phyloP scores from a whole-genome alignment of 2,888 invertebrate genomes.

The Scotopteryx bipunctaria region DNA sequence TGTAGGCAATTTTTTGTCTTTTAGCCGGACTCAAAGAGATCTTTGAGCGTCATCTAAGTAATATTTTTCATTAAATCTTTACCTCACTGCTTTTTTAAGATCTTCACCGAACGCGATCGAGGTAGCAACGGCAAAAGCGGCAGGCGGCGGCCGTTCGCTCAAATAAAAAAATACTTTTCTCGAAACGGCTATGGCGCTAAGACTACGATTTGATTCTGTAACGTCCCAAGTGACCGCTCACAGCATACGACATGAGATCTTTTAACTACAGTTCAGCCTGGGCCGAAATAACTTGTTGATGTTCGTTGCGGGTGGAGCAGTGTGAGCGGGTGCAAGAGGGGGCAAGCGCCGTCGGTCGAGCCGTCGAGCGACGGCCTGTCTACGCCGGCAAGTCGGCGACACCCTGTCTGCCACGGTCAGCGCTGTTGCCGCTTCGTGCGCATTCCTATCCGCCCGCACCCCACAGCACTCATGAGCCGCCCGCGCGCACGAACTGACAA shows the following conservation, averaged over 20 bases:
- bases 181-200: conserved; percentile 82
- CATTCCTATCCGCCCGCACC: conserved; percentile 82
- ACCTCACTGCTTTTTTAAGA: conserved; percentile 62
- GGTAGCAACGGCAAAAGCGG: conserved; percentile 66
- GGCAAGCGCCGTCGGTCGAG: conserved; percentile 85
- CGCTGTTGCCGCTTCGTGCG: conserved; percentile 85
- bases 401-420: conserved; percentile 95
- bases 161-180: conserved; percentile 77
- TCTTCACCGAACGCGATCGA: conserved; percentile 63
- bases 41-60: too few species aligned
- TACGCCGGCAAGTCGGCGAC: conserved; percentile 94
- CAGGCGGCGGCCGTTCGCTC: conserved; percentile 64
- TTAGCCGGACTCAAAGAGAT: too few species aligned
- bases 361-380: conserved; percentile 89
- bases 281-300: conserved; percentile 83
- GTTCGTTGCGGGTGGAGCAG: conserved; percentile 70
- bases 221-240: conserved; percentile 57
- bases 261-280: conserved; percentile 57
- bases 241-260: conserved; percentile 61
- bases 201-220: conserved; percentile 47
- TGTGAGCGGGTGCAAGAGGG: conserved; percentile 63
- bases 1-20: too few species aligned
- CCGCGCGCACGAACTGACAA: conserved; percentile 80
- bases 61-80: not conserved
- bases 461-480: conserved; percentile 69